A percentile compares a stretch with the other conserved stretches of the same genome.
Conservation (phyloP, 2,888 invertebrate species). For the Himalopsyche japonica region DNA sequence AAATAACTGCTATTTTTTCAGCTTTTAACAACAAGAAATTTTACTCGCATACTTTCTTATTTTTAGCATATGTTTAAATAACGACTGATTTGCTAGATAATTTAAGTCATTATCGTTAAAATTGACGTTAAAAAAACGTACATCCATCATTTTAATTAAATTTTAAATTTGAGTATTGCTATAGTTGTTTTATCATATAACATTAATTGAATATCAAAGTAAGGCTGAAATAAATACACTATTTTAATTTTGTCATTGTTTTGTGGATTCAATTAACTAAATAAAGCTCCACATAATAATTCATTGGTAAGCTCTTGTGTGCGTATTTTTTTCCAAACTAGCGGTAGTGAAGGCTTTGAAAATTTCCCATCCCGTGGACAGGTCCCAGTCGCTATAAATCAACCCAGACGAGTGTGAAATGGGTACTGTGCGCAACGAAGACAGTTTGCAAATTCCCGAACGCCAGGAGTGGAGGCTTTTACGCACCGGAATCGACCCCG, state of each 20-base stretch:
- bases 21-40: too few species aligned
- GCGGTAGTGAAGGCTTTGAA: not conserved
- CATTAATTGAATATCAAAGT: too few species aligned
- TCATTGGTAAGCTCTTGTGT: not conserved
- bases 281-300: not conserved
- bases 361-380: not conserved
- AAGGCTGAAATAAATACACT: too few species aligned
- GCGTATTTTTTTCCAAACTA: not conserved
- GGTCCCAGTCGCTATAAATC: not conserved
- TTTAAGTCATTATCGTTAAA: too few species aligned
- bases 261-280: not conserved
- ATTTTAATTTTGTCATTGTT: not conserved
- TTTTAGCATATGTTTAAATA: too few species aligned
- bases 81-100: too few species aligned
- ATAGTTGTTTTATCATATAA: too few species aligned
- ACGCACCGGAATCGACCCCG: not conserved
- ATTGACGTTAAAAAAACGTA: too few species aligned
- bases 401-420: not conserved
- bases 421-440: not conserved
- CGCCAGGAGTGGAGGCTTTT: not conserved
- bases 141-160: too few species aligned
- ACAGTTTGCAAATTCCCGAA: not conserved
- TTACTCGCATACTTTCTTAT: too few species aligned
- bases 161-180: too few species aligned
- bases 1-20: too few species aligned